Evolutionary conservation across 1,140 invertebrate species (phyloP), one percentile per base, ranked within the genome.

Genomic region (Cecropterus lyciades): DNA sequence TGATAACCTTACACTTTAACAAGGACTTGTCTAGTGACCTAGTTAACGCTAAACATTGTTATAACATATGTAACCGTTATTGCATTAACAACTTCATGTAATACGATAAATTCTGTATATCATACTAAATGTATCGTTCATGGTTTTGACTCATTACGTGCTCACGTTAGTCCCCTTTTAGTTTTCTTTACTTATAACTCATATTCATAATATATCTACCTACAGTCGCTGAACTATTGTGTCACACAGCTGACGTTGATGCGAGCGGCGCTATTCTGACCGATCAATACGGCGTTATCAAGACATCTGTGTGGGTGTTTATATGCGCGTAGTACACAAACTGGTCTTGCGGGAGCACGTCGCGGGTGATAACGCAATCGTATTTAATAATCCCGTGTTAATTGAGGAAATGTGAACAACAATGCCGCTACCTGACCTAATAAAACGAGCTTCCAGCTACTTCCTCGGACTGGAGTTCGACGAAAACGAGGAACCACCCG

Each of bases 381-480:
- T 55, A 62, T 51, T 64, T 49, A 68, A 51, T 56, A 72, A 74
- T 72, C 45, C 57, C 43, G 66, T 55, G 45, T 70, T 66, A 65
- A 73, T 72, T 65, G 59, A 75, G 72, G 84, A 84, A 80, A 91
- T 91, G 88, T 91, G 74, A 89, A 80, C 67, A 43, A 87, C 64
- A 71, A 97, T 97, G 96, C 95, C 96, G 63, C 93, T 97, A 60
- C 94, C 95, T 37, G 96, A 94, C 75, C 94, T 97, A 43, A 92
- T 97, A 14, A 95, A 94, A 73, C 94, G 95, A 68, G 96, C 96
- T 17, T 96, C 96, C 48, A 96, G 94, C 76, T 96, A 95, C 68
- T 96, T 97, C 70, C 92, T 96, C 14, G 95, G 96, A n/a, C 93
- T 94, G 1, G 93, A 93, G 72, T 92, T 93, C 65, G 93, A 94